Evolutionary conservation across 2,797 vertebrate genomes (phyloP).

Genomic region (Chloroceryle amazona): DNA sequence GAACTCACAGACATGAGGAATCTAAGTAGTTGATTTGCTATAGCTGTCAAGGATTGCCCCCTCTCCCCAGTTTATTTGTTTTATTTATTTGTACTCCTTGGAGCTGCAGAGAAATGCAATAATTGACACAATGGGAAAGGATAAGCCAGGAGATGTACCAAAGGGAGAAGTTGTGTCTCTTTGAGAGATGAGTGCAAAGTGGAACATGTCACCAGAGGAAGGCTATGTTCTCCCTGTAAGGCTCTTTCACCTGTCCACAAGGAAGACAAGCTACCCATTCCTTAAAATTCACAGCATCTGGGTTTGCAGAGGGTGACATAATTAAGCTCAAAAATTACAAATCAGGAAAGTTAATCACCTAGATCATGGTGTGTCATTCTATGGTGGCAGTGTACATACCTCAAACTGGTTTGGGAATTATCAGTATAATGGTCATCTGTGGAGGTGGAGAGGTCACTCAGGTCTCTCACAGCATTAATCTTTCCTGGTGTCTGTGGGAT

Average conservation of each 20-base stretch:
- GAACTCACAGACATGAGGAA: background rate
- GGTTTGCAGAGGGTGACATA: background rate
- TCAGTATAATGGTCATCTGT: background rate
- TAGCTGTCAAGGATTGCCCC: background rate
- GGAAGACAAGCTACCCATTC: background rate
- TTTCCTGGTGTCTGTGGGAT: background rate
- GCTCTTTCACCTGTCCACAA: background rate
- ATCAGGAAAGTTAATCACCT: background rate
- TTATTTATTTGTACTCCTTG: background rate
- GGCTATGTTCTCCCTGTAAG: background rate
- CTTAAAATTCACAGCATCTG: background rate
- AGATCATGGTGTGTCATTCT: background rate
- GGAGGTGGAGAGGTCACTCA: background rate
- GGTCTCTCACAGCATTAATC: background rate
- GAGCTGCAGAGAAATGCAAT: background rate
- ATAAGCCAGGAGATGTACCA: background rate
- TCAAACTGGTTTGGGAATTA: background rate
- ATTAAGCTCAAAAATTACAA: background rate
- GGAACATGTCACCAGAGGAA: background rate
- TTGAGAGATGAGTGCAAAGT: background rate
- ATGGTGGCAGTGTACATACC: background rate
- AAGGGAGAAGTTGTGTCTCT: background rate
- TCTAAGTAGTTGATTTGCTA: background rate
- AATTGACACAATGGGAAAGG: background rate
- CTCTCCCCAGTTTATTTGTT: background rate